These are phyloP conservation scores for Plestiodon gilberti DNA, from an alignment of 2,113 vertebrate genomes.

Conservation along the genomic window DNA sequence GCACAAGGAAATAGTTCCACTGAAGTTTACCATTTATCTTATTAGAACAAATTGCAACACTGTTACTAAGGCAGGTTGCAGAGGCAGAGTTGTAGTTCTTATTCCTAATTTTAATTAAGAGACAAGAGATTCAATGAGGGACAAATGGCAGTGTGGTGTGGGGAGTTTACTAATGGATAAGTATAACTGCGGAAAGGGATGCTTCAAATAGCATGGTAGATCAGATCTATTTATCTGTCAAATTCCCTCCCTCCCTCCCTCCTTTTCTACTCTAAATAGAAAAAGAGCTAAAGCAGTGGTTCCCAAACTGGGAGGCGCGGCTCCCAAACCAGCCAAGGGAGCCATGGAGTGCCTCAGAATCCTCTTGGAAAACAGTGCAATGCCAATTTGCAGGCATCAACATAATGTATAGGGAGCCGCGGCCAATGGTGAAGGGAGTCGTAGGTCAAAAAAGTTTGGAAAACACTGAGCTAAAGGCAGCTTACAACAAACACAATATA, in stretches of 20 bases:
- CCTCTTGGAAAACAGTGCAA: too few species aligned
- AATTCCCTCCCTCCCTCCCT: not conserved
- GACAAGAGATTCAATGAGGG: not conserved
- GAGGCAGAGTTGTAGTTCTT: not conserved
- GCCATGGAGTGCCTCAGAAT: too few species aligned
- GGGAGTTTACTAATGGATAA: not conserved
- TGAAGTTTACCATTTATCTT: slow-evolving; percentile 5
- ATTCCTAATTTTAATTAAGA: not conserved
- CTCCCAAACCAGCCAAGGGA: too few species aligned
- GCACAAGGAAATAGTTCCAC: not conserved
- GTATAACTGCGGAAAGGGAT: not conserved
- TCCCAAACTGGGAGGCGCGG: too few species aligned
- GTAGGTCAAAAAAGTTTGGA: too few species aligned
- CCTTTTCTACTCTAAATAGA: not conserved
- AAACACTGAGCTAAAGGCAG: too few species aligned
- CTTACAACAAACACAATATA: too few species aligned
- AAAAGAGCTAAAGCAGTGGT: too few species aligned
- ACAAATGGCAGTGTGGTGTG: not conserved
- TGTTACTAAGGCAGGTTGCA: not conserved
- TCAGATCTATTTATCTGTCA: not conserved
- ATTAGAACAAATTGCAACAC: not conserved
- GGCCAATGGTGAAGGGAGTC: too few species aligned
- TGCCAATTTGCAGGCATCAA: too few species aligned
- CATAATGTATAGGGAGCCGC: too few species aligned
- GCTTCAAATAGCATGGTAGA: not conserved